These are phyloP conservation scores for Trypoxylus dichotomus DNA, from an alignment of 1,140 invertebrate genomes.

Conservation along the genomic window DNA sequence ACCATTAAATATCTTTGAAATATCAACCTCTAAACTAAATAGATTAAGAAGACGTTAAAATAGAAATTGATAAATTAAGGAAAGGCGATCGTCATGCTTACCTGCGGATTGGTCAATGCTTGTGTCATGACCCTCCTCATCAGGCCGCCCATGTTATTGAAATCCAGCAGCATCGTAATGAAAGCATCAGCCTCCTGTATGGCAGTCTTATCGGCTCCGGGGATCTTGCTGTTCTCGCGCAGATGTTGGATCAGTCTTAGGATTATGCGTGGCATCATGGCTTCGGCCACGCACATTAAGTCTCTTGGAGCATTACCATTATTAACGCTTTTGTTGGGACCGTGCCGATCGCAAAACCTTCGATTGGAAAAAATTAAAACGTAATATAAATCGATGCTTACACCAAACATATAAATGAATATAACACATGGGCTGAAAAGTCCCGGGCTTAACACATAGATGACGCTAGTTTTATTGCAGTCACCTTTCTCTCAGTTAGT, in stretches of 20 bases:
- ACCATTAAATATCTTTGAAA: too few species aligned
- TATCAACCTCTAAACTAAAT: too few species aligned
- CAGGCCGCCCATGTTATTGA: slow-evolving; percentile 92
- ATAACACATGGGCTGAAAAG: too few species aligned
- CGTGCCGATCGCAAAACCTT: slow-evolving; percentile 90
- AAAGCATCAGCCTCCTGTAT: slow-evolving; percentile 83
- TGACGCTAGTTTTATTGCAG: too few species aligned
- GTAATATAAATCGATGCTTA: too few species aligned
- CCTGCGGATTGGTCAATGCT: slow-evolving; percentile 82
- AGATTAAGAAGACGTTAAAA: background rate
- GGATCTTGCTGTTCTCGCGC: slow-evolving; percentile 68
- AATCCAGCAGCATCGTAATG: slow-evolving; percentile 85
- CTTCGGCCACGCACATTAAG: slow-evolving; percentile 87
- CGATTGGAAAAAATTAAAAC: slow-evolving; percentile 45
- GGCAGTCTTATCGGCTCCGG: slow-evolving; percentile 62
- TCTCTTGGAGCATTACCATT: slow-evolving; percentile 78
- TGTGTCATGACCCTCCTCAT: slow-evolving; percentile 92
- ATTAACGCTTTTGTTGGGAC: slow-evolving; percentile 75
- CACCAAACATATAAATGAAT: too few species aligned
- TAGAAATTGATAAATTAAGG: too few species aligned
- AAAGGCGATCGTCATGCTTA: slow-evolving; percentile 31
- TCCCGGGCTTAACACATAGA: too few species aligned
- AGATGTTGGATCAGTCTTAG: slow-evolving; percentile 88
- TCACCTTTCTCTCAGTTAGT: too few species aligned
- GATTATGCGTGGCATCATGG: slow-evolving; percentile 90